Evolutionary conservation across 2,113 vertebrate species (phyloP).

Genomic region (Tragulus kanchil): DNA sequence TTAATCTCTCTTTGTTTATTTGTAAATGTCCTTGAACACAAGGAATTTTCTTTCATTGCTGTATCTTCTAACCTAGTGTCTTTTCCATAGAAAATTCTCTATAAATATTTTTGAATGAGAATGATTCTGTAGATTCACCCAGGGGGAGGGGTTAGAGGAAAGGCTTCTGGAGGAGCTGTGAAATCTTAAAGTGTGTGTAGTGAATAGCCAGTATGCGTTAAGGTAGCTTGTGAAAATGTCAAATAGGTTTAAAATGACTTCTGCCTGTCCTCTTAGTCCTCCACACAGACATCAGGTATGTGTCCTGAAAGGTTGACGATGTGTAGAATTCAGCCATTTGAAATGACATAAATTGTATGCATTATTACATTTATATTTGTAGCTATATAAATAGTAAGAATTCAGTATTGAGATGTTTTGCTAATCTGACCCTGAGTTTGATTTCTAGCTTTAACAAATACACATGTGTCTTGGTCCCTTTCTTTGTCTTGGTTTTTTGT

Average conservation of each 20-base stretch:
- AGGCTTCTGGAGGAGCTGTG: neutral
- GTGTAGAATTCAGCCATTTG: neutral
- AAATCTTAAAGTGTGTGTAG: neutral
- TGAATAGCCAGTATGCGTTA: neutral
- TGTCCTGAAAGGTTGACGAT: neutral
- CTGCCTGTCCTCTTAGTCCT: neutral
- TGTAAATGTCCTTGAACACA: neutral
- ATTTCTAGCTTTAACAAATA: neutral
- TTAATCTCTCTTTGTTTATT: neutral
- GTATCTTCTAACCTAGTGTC: neutral
- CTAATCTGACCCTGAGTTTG: neutral
- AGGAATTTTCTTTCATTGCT: neutral
- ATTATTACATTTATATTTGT: constrained; percentile 12
- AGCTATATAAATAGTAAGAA: neutral
- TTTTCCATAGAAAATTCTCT: neutral
- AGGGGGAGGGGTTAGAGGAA: neutral
- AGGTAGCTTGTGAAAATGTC: neutral
- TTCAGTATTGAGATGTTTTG: neutral
- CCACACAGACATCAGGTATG: neutral
- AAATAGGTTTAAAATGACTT: constrained; percentile 4
- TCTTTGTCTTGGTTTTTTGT: neutral
- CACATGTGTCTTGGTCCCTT: neutral
- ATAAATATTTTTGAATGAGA: neutral
- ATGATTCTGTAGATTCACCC: neutral
- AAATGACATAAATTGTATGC: neutral